phyloP scores from a whole-genome alignment of 2,888 invertebrate species.

The Caenorhabditis macrosperma region DNA sequence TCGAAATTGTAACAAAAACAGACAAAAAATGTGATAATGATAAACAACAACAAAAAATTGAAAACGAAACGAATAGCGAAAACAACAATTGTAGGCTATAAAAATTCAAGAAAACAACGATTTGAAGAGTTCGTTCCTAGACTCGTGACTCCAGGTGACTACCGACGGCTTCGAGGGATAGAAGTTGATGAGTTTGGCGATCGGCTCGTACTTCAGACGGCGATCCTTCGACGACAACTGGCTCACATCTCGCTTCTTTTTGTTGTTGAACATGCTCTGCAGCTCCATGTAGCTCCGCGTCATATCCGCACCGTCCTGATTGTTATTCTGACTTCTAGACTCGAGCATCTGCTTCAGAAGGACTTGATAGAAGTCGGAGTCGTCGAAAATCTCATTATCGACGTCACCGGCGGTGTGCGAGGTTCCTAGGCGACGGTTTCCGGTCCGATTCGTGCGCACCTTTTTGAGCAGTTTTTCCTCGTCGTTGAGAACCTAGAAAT shows the following conservation, averaged over 20 bases:
- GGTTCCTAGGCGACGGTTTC: constrained; percentile 86
- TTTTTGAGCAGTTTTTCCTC: constrained; percentile 87
- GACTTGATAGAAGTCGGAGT: constrained; percentile 97
- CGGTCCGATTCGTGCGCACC: constrained; percentile 88
- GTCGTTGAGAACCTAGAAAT: constrained; percentile 85
- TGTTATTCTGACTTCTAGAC: constrained; percentile 86
- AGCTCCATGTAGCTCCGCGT: constrained; percentile 91
- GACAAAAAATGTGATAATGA: constrained; percentile 5
- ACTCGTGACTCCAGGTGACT: constrained; percentile 77
- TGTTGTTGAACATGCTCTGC: constrained; percentile 85
- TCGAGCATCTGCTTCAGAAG: constrained; percentile 93
- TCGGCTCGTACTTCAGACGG: constrained; percentile 84
- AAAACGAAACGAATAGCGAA: constrained; percentile 10
- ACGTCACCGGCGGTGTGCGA: constrained; percentile 26
- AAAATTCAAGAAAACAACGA: constrained; percentile 71
- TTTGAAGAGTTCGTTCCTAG: constrained; percentile 77
- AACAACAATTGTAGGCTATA: constrained; percentile 5
- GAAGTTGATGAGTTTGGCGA: constrained; percentile 79
- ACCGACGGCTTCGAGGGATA: constrained; percentile 75
- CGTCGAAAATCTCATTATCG: constrained; percentile 88
- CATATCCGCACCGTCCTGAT: constrained; percentile 88
- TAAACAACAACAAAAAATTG: constrained; percentile 13
- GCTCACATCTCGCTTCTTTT: constrained; percentile 87
- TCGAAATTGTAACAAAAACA: constrained; percentile 1
- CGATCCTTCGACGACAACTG: constrained; percentile 84